Base-by-base conservation (phyloP, 2,888 invertebrate species). In the Plebejus argus region DNA sequence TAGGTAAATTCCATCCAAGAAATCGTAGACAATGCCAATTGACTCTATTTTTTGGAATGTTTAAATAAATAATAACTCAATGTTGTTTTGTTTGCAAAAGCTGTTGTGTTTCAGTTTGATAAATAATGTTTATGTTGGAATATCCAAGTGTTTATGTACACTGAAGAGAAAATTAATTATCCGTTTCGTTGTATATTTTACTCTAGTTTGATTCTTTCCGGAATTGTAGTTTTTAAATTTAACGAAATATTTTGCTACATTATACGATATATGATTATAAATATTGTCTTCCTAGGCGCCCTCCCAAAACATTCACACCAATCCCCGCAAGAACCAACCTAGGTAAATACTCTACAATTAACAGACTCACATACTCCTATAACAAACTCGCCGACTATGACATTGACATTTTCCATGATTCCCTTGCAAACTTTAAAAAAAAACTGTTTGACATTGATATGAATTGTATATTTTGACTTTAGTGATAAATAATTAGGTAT, bases 71-170 rank as follows among this genome's bases (percentile, higher is more conserved):
- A 66, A 66, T 66, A 66, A 66, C 66, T 66, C 66, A 66, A 66
- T 33, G 28, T 66, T 66, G 28, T 66, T 66, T 28, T 71, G 71
- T 71, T 71, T 71, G 71, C 39, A 39, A 71, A 71, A 71, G 71
- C 71, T 71, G 39, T 39, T 66, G 39, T 71, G 71, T 71, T 71
- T 39, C 71, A 39, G n/a, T 71, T 71, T 71, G 71, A 39, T 71
- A 71, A 71, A 71, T 20, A 71, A 39, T 71, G 39, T 71, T 71
- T 71, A 71, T 39, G 39, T 71, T 71, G 6, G 35, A 71, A 71
- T 39, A 39, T 20, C 35, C 39, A 39, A 71, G 20, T 39, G 71
- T 71, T 71, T 71, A 71, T 39, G 28, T 66, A 39, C 71, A 39
- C 35, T 39, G 39, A 71, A 3, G 12, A 39, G 71, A 71, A 71